Evolutionary conservation across 2,888 invertebrate species (phyloP).

Genomic region (Nemurella pictetii): DNA sequence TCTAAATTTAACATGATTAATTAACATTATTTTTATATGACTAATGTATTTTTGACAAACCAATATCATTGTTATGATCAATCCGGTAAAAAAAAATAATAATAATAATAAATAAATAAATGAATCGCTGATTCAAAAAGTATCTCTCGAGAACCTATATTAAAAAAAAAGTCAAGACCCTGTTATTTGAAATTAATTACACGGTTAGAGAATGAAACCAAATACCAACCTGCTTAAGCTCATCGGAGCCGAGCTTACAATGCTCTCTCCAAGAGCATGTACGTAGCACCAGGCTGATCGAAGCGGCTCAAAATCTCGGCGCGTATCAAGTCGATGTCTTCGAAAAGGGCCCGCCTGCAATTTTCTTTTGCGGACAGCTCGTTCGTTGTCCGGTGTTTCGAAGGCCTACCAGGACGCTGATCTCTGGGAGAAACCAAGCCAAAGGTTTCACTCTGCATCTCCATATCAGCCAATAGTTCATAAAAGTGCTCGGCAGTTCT

Average conservation of each 20-base stretch:
- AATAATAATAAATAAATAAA: no score
- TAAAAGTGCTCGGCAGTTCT: background rate
- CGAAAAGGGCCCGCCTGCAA: constrained; percentile 14
- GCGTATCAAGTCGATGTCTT: constrained; percentile 22
- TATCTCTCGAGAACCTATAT: constrained; percentile 21
- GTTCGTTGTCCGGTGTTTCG: constrained; percentile 12
- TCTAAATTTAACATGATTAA: no score
- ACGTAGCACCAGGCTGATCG: constrained; percentile 22
- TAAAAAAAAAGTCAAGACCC: background rate
- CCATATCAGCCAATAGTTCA: constrained; percentile 17
- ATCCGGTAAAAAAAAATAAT: no score
- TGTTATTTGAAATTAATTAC: background rate
- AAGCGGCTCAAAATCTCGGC: constrained; percentile 22
- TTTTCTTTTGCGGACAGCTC: constrained; percentile 8
- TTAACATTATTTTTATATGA: no score
- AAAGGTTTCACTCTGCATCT: constrained; percentile 14
- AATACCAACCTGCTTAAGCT: constrained; percentile 19
- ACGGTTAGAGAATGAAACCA: background rate
- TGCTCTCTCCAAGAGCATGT: constrained; percentile 20
- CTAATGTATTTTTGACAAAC: no score
- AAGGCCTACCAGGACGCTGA: constrained; percentile 6
- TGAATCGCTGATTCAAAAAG: constrained; percentile 7
- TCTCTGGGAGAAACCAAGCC: background rate
- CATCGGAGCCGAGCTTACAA: constrained; percentile 10
- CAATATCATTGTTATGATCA: no score